phyloP scores from a whole-genome alignment of 1,140 invertebrate genomes.

The Temnothorax curvispinosus region DNA sequence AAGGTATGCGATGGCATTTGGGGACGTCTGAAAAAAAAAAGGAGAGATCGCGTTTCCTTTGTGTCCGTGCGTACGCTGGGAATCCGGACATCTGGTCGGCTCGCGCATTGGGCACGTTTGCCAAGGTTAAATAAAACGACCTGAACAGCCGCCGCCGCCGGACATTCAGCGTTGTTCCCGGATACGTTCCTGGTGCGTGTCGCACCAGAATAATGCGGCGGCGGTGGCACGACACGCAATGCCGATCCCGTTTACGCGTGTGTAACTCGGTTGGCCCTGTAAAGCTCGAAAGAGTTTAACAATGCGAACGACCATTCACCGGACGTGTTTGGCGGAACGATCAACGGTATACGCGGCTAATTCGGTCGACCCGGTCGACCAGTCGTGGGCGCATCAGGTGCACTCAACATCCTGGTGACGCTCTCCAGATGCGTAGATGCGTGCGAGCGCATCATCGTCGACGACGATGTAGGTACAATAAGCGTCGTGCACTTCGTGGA shows the following conservation, averaged over 20 bases:
- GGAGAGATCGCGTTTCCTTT: too few species aligned
- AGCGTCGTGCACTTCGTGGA: constrained; percentile 28
- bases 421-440: constrained; percentile 1
- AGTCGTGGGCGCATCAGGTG: constrained; percentile 19
- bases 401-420: not conserved
- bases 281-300: constrained; percentile 24
- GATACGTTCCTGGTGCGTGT: constrained; percentile 26
- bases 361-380: not conserved
- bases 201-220: constrained; percentile 24
- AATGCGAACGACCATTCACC: constrained; percentile 47
- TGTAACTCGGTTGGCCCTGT: not conserved
- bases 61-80: not conserved
- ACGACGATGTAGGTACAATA: not conserved
- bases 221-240: constrained; percentile 19
- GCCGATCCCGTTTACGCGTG: not conserved
- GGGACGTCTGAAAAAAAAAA: not conserved
- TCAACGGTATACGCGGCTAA: constrained; percentile 4
- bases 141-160: constrained; percentile 11
- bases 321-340: constrained; percentile 29
- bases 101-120: not conserved
- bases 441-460: constrained; percentile 13
- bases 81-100: constrained; percentile 17
- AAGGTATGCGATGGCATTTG: not conserved
- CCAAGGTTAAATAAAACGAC: constrained; percentile 36
- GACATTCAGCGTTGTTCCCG: constrained; percentile 12